Evolutionary conservation across 2,797 vertebrate genomes (phyloP), one percentile per base, ranked within the genome.

Genomic region (Cyclura pinguis): DNA sequence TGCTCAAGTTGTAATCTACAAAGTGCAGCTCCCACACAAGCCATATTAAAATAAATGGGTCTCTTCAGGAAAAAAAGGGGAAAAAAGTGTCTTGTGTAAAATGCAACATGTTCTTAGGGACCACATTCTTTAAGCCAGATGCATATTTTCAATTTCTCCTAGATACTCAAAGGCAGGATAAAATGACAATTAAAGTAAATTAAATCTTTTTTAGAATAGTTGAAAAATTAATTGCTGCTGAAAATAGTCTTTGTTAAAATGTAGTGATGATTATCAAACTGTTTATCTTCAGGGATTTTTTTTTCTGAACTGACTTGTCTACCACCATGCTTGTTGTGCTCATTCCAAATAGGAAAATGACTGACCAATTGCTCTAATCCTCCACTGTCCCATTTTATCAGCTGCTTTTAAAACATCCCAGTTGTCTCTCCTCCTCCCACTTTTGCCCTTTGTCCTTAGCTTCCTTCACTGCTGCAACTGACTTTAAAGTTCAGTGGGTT

Each of bases 161-260:
- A 88, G 90, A 95, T 76, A 91, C 93, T 95, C 35, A 81, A 94
- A 93, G 95, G 90, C 85, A 94, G 92, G 94, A 90, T 90, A 87
- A 88, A 91, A 38, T 88, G 89, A 88, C 89, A 92, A 85, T 91
- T 92, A 22, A 62, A 94, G 93, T 85, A 94, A 92, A 90, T 95
- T 93, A 92, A 94, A 89, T 92, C 94, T 88, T 92, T 47, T 94
- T 67, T 57, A 93, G 84, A 93, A 92, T 6, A 32, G 50, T 16
- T 77, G 57, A 52, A 87, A 69, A 90, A 69, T 76, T 77, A 78
- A 77, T 87, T 6, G 27, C 64, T 10, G 27, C 18, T 62, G 42
- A 59, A 69, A 55, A 57, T 67, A 76, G 12, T 24, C 20, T 67
- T 10, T 64, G 6, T 87, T 84, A 80, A 80, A 84, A 80, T 73